A percentile compares a stretch with the other conserved stretches of the same genome.
Conservation (phyloP, 30 jellyfish, hydroid and myxozoan genomes). For the Aurelia aurita complex sp. Pacific region DNA sequence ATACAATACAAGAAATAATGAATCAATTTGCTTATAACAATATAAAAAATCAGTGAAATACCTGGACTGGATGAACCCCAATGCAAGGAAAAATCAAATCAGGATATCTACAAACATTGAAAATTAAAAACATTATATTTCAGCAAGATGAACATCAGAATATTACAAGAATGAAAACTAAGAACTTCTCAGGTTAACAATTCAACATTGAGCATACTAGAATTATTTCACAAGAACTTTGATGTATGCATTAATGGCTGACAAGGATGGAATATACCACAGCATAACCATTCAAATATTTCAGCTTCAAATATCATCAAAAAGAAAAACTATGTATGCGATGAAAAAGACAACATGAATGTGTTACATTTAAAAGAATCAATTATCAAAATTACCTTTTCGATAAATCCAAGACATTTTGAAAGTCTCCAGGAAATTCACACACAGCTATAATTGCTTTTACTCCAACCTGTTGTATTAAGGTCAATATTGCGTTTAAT, state of each 20-base stretch:
- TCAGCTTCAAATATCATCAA: no score
- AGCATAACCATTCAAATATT: no score
- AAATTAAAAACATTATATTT: neutral
- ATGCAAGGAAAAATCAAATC: constrained; percentile 78
- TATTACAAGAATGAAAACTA: no score
- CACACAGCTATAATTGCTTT: constrained; percentile 83
- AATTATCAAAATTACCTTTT: constrained; percentile 31
- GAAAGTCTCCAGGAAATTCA: constrained; percentile 86
- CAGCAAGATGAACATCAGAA: neutral
- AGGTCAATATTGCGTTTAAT: no score
- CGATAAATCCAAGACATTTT: constrained; percentile 58
- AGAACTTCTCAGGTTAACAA: no score
- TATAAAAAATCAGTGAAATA: neutral
- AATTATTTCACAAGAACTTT: no score
- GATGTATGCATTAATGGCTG: no score
- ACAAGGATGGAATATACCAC: no score
- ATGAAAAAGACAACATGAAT: no score
- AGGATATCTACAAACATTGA: constrained; percentile 45
- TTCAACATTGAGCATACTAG: no score
- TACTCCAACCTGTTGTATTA: constrained; percentile 71
- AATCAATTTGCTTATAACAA: neutral
- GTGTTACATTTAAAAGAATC: no score
- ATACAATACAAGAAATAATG: neutral
- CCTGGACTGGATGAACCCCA: constrained; percentile 99
- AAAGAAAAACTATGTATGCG: no score